These are phyloP conservation scores for Panurus biarmicus DNA, from an alignment of 2,113 vertebrate genomes.

Conservation along the genomic window DNA sequence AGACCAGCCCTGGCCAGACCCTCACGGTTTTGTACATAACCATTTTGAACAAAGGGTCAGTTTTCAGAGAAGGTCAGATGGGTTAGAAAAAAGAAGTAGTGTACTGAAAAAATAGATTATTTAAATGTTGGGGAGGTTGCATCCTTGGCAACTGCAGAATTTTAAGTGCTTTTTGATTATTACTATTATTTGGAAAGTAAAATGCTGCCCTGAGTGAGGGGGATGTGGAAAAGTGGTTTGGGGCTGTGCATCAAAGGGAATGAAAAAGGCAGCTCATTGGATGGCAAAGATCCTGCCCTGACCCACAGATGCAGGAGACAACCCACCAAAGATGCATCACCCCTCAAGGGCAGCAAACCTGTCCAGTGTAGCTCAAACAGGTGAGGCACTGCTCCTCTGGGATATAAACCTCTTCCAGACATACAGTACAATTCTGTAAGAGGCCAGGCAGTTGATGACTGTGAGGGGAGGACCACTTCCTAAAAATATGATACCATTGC, in stretches of 20 bases:
- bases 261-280: not conserved
- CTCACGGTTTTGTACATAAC: not conserved
- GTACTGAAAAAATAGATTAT: not conserved
- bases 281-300: not conserved
- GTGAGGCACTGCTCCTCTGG: not conserved
- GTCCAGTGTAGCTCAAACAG: not conserved
- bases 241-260: not conserved
- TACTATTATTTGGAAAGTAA: not conserved
- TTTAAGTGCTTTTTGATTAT: not conserved
- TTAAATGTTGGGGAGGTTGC: not conserved
- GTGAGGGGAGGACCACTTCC: not conserved
- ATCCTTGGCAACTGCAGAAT: not conserved
- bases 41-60: not conserved
- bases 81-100: not conserved
- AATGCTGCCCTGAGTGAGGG: not conserved
- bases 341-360: not conserved
- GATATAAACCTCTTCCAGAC: not conserved
- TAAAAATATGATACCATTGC: not conserved
- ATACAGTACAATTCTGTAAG: not conserved
- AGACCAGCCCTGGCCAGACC: not conserved
- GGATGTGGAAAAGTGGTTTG: not conserved
- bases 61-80: not conserved
- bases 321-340: not conserved
- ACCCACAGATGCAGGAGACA: fast-evolving
- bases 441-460: not conserved